Conservation (phyloP, 2,797 vertebrate species). For the Poeciliopsis gracilis region DNA sequence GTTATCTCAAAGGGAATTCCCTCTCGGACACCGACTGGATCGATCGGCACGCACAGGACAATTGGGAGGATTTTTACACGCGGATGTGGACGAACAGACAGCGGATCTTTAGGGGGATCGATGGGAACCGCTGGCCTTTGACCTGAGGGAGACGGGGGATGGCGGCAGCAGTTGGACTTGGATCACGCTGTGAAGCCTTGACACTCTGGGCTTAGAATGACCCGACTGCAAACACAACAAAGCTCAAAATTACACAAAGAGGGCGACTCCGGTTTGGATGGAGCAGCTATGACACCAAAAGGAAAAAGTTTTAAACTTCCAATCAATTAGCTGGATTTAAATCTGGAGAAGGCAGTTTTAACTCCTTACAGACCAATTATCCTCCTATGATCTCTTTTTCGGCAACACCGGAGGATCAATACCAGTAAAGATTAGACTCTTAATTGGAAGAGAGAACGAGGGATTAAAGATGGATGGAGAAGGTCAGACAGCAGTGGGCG, state of each 20-base stretch:
- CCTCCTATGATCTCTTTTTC: constrained; percentile 38
- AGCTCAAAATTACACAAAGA: constrained; percentile 23
- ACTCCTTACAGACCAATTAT: constrained; percentile 48
- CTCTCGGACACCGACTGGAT: constrained; percentile 72
- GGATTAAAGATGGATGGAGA: constrained; percentile 59
- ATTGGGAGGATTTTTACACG: constrained; percentile 65
- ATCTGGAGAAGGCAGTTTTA: constrained; percentile 13
- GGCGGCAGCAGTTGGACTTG: constrained; percentile 68
- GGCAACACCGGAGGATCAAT: constrained; percentile 63
- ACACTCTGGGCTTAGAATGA: constrained; percentile 71
- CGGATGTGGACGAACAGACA: constrained; percentile 65
- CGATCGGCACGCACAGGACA: constrained; percentile 73
- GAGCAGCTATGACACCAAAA: neutral
- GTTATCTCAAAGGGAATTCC: constrained; percentile 74
- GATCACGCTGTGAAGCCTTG: constrained; percentile 78
- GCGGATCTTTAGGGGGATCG: constrained; percentile 70
- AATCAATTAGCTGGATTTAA: neutral
- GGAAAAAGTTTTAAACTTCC: constrained; percentile 10
- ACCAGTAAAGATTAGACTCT: constrained; percentile 64
- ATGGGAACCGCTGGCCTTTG: constrained; percentile 81
- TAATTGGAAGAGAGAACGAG: constrained; percentile 65
- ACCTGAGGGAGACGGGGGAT: constrained; percentile 71
- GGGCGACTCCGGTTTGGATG: neutral
- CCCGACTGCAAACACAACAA: constrained; percentile 62
- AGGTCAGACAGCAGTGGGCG: constrained; percentile 45